Percentiles rank a stretch among this genome's conserved stretches.
phyloP scores from a whole-genome alignment of 2,888 invertebrate genomes.

The Tiliacea citrago region DNA sequence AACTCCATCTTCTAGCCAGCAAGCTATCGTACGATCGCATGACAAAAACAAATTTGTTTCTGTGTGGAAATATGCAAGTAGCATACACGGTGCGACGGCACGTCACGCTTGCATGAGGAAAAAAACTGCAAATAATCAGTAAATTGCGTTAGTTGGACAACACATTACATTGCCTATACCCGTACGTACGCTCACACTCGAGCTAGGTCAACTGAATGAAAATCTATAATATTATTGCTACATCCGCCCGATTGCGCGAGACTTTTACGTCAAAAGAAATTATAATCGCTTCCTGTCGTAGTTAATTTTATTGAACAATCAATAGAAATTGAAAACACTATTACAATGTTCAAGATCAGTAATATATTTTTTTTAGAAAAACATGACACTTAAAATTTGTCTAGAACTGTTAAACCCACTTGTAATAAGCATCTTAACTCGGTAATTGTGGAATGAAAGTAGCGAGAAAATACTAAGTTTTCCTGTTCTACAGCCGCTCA shows the following conservation, averaged over 20 bases:
- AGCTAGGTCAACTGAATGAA: slow-evolving; percentile 79
- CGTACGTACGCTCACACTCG: slow-evolving; percentile 71
- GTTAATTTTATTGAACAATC: slow-evolving; percentile 22
- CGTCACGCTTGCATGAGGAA: slow-evolving; percentile 68
- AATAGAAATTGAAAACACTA: slow-evolving; percentile 5
- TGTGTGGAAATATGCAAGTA: slow-evolving; percentile 63
- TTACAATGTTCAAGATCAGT: slow-evolving; percentile 1
- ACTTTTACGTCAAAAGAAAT: slow-evolving; percentile 45
- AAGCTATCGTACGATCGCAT: slow-evolving; percentile 44
- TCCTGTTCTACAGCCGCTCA: slow-evolving; percentile 15
- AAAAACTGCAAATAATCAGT: slow-evolving; percentile 69
- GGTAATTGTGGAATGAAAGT: slow-evolving; percentile 30
- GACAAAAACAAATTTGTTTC: slow-evolving; percentile 55
- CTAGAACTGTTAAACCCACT: not conserved
- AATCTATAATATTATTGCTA: slow-evolving; percentile 70
- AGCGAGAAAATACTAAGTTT: slow-evolving; percentile 22
- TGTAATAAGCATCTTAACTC: slow-evolving; percentile 4
- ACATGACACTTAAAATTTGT: no score
- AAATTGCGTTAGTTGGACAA: slow-evolving; percentile 63
- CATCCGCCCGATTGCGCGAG: slow-evolving; percentile 68
- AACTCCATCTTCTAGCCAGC: not conserved
- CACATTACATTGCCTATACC: slow-evolving; percentile 62
- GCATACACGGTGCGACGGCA: slow-evolving; percentile 61
- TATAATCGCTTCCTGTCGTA: slow-evolving; percentile 32
- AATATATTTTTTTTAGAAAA: no score